Percentiles rank a stretch among this genome's conserved stretches.
Conservation (phyloP, 2,888 invertebrate species). For the Caenorhabditis sulstoni region DNA sequence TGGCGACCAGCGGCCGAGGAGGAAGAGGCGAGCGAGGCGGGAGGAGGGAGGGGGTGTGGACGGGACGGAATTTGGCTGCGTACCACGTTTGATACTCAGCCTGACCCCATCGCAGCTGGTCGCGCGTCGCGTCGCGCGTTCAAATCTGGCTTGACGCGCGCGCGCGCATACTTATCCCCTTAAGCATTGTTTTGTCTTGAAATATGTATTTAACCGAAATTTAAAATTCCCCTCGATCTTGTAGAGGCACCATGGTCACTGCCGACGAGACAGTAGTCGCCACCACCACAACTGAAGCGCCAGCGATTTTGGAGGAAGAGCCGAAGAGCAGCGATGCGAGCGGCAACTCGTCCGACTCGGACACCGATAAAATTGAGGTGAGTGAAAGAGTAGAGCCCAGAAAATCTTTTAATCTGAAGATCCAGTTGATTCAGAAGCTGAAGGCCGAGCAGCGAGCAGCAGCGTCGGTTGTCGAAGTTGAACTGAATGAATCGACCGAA, state of each 20-base stretch:
- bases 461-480: background rate
- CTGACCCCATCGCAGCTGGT: constrained; percentile 44
- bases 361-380: constrained; percentile 49
- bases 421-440: constrained; percentile 28
- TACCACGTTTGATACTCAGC: constrained; percentile 64
- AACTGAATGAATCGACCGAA: constrained; percentile 3
- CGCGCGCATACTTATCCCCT: constrained; percentile 13
- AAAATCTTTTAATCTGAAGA: background rate
- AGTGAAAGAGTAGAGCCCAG: background rate
- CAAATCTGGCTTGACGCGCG: constrained; percentile 52
- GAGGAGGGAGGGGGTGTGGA: constrained; percentile 19
- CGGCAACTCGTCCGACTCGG: constrained; percentile 36
- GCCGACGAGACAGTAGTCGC: constrained; percentile 32
- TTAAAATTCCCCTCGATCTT: background rate
- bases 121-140: constrained; percentile 39
- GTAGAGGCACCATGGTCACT: constrained; percentile 29
- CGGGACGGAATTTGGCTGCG: constrained; percentile 62
- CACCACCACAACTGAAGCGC: constrained; percentile 1
- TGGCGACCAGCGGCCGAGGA: constrained; percentile 49
- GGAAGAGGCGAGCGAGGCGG: constrained; percentile 27
- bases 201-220: too few relatives aligned
- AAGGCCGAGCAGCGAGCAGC: constrained; percentile 33
- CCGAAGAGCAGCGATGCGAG: constrained; percentile 20
- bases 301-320: constrained; percentile 7
- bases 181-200: too few relatives aligned